A percentile compares a stretch with the other conserved stretches of the same genome.
Evolutionary conservation across 2,113 vertebrate genomes (phyloP).

Genomic region (Ammodytes marinus): DNA sequence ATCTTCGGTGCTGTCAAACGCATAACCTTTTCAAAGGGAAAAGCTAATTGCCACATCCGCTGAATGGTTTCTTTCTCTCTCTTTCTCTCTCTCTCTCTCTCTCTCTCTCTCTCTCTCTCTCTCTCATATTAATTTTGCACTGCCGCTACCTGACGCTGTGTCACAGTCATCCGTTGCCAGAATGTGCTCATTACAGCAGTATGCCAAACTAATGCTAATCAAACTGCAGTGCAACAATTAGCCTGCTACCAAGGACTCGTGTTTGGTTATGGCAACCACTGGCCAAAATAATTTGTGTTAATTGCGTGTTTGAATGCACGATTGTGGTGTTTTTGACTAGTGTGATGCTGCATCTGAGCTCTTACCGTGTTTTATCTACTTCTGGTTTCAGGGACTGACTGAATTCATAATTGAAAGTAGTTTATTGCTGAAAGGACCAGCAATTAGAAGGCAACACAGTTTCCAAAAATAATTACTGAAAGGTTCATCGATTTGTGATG

Average conservation of each 20-base stretch:
- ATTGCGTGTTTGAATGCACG: not conserved
- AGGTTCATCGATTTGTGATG: not conserved
- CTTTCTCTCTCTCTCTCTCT: not conserved
- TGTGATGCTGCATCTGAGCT: not conserved
- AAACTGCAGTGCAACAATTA: conserved; percentile 70
- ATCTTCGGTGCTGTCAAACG: conserved; percentile 62
- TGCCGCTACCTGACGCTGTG: conserved; percentile 63
- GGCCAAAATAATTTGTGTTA: not conserved
- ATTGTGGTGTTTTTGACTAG: not conserved
- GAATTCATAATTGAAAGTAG: not conserved
- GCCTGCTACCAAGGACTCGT: conserved; percentile 57
- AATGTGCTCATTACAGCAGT: conserved; percentile 72
- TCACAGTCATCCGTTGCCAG: conserved; percentile 70
- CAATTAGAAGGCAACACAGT: not conserved
- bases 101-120: not conserved
- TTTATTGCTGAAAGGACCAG: not conserved
- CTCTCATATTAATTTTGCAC: conserved; percentile 64
- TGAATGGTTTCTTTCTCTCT: conserved; percentile 40
- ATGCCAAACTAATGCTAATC: conserved; percentile 72
- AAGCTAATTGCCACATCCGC: conserved; percentile 73
- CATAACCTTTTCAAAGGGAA: conserved; percentile 73
- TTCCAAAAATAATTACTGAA: not conserved
- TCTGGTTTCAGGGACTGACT: not conserved
- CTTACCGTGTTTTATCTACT: not conserved
- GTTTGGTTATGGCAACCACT: conserved; percentile 50